phyloP scores from a whole-genome alignment of 53 echinoderm and acorn worm species.

The Mesocentrotus franciscanus region DNA sequence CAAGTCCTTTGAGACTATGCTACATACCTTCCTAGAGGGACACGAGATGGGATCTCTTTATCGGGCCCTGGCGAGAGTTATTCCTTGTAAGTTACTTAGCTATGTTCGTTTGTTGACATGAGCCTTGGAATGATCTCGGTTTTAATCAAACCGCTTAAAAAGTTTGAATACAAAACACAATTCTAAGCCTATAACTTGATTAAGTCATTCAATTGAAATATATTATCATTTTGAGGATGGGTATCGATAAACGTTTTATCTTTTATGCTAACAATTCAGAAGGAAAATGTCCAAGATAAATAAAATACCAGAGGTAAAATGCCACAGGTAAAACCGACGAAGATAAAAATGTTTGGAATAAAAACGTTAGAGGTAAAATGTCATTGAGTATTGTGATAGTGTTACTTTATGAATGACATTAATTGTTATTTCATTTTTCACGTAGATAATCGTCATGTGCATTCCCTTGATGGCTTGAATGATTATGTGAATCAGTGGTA shows the following conservation, averaged over 20 bases:
- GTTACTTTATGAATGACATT: background rate
- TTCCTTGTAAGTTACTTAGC: slow-evolving; percentile 69
- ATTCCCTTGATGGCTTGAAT: background rate
- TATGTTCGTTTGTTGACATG: no score
- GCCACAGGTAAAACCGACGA: no score
- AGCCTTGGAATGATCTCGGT: no score
- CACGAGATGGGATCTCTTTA: slow-evolving; percentile 76
- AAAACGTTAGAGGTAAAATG: no score
- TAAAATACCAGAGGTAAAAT: no score
- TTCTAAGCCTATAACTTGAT: no score
- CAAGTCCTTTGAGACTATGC: slow-evolving; percentile 68
- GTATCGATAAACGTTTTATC: no score
- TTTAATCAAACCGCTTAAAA: background rate
- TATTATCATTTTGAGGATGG: no score
- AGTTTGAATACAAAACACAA: background rate
- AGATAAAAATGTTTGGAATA: no score
- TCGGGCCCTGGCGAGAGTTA: slow-evolving; percentile 68
- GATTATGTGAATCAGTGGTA: background rate
- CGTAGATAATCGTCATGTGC: slow-evolving; percentile 32
- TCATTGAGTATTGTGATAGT: background rate
- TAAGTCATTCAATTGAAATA: no score
- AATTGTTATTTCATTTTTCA: background rate
- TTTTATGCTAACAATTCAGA: no score
- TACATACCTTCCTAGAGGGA: slow-evolving; percentile 59
- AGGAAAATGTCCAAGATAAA: no score